phyloP scores from a whole-genome alignment of 2,888 invertebrate species.

The Tachina grossa region DNA sequence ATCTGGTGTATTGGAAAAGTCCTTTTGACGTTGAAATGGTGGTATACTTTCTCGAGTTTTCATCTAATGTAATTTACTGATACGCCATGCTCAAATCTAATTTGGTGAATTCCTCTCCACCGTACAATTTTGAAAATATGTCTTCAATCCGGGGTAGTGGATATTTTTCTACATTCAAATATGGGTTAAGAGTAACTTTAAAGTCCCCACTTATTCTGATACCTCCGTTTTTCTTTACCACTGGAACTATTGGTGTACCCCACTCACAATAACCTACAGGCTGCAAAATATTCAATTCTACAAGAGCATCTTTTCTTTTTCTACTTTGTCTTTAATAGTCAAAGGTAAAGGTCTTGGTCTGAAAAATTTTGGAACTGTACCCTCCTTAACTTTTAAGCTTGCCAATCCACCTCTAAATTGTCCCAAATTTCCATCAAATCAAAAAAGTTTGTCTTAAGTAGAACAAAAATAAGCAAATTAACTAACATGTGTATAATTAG shows the following conservation, averaged over 20 bases:
- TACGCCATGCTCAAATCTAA: conserved; percentile 75
- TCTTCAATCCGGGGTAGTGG: conserved; percentile 64
- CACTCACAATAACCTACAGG: conserved; percentile 58
- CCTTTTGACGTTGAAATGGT: conserved; percentile 75
- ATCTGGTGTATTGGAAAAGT: conserved; percentile 64
- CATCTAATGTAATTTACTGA: conserved; percentile 77
- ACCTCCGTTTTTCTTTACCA: conserved; percentile 76
- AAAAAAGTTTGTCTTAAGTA: too few species aligned
- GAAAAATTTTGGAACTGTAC: too few species aligned
- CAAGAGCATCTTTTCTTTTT: not conserved
- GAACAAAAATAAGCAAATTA: too few species aligned
- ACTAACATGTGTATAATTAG: too few species aligned
- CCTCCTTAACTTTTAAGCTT: not conserved
- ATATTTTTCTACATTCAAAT: conserved; percentile 73
- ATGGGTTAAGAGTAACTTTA: conserved; percentile 74
- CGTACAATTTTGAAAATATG: conserved; percentile 17
- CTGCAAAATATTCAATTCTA: not conserved
- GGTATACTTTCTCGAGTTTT: conserved; percentile 73
- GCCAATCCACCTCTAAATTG: not conserved
- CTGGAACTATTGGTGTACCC: conserved; percentile 68
- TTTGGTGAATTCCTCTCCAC: conserved; percentile 61
- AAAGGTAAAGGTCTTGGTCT: too few species aligned
- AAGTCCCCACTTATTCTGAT: conserved; percentile 70
- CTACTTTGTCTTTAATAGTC: not conserved
- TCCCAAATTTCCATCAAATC: not conserved